Percentiles rank a stretch among this genome's conserved stretches.
Conservation (phyloP, 2,113 vertebrate species). For the Varanus salvator region DNA sequence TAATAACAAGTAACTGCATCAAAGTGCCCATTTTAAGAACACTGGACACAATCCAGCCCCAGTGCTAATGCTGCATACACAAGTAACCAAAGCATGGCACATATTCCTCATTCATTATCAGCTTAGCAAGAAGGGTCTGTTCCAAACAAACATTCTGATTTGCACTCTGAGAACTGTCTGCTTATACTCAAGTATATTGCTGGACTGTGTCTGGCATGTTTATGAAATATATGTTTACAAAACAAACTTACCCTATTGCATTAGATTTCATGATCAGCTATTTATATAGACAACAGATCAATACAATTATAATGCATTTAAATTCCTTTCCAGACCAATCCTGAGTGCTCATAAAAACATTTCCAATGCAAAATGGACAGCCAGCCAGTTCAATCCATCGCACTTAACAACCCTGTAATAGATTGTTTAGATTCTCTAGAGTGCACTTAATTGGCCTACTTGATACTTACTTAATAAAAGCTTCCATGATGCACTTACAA, state of each 20-base stretch:
- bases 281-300: conserved; percentile 10
- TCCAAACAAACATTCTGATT: not conserved
- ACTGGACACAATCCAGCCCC: not conserved
- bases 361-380: not conserved
- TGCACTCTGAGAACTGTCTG: not conserved
- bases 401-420: not conserved
- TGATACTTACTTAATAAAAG: conserved; percentile 91
- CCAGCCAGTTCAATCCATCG: not conserved
- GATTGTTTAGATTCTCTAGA: not conserved
- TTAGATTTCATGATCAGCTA: conserved; percentile 7
- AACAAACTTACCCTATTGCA: not conserved
- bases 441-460: not conserved
- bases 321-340: not conserved
- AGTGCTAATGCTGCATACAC: not conserved
- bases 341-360: not conserved
- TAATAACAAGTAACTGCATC: not conserved
- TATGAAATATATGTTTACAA: not conserved
- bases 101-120: not conserved
- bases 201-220: not conserved
- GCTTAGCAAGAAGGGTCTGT: not conserved
- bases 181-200: not conserved
- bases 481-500: conserved; percentile 95
- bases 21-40: not conserved
- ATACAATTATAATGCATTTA: not conserved
- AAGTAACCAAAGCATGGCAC: too few species aligned